A percentile compares a stretch with the other conserved stretches of the same genome.
These are phyloP conservation scores for Erebia palarica DNA, from an alignment of 2,888 invertebrate species.

Conservation along the genomic window DNA sequence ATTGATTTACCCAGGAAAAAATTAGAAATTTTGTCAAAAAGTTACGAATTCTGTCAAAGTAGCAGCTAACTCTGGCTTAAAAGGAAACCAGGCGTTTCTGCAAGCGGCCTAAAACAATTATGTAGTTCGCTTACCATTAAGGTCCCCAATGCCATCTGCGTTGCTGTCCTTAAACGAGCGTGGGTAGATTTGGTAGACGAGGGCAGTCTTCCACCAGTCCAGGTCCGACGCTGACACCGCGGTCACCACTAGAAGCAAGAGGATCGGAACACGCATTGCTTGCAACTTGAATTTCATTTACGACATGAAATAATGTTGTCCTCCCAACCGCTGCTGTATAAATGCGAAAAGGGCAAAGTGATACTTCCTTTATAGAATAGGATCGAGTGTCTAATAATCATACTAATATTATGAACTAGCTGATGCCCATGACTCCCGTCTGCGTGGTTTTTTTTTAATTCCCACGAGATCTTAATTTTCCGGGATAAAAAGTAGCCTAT, in stretches of 20 bases:
- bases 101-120: no score
- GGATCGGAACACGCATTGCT: conserved; percentile 32
- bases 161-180: conserved; percentile 89
- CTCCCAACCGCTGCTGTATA: conserved; percentile 4
- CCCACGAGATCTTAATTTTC: no score
- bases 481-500: no score
- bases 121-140: conserved; percentile 80
- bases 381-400: conserved; percentile 3
- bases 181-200: conserved; percentile 90
- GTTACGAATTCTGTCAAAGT: no score
- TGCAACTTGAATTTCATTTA: background rate
- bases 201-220: conserved; percentile 89
- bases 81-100: no score
- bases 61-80: no score
- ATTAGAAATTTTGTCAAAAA: no score
- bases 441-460: no score
- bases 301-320: conserved; percentile 12
- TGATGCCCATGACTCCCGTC: no score
- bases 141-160: conserved; percentile 89
- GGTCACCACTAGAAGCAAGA: conserved; percentile 23
- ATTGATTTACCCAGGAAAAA: no score
- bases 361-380: conserved; percentile 30
- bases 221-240: conserved; percentile 42
- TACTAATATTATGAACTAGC: no score
- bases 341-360: background rate